Base-by-base conservation (phyloP, 2,113 vertebrate species). In the Rhinolophus sinicus region DNA sequence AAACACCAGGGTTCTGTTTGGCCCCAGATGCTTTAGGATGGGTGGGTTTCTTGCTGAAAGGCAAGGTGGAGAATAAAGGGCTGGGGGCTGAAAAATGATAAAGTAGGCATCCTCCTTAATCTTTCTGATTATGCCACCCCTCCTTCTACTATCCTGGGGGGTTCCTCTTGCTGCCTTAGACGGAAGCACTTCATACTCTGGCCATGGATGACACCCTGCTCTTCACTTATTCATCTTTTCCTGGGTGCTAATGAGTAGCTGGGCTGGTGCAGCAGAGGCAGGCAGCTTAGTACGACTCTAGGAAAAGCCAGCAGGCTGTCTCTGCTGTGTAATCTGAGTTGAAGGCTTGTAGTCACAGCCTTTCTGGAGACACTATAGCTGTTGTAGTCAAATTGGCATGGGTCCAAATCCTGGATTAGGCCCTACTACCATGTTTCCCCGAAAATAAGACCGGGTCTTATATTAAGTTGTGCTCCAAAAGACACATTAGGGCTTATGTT, bases 401-500 rank as follows among this genome's bases (percentile, higher is more conserved):
- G 28, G 33, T 90, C 92, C 60, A 81, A 84, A 77, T 94, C 62
- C 65, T 92, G 50, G 38, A 76, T 93, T 81, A 92, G 64, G 24
- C 30, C 5, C 24, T 40, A 73, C 35, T 35, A 14, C 15, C 12
- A 7, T 44, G 40, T 44, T 44, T 44, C 40, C 40, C 40, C 6
- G 40, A 44, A 44, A 44, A 44, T 44, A 44, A 44, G 40, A 44
- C 40, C 40, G 40, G 40, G 40, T 44, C 40, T 44, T 44, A 44
- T 44, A 44, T 44, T 44, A 44, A 44, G 40, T 44, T 7, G 40
- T 44, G 40, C 40, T 44, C 40, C 40, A 44, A 44, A 44, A 44
- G 40, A 44, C 40, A 6, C 40, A 44, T 44, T 44, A 44, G 40
- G 40, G 40, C 40, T 44, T 6, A 44, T 44, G 40, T 44, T 44